A percentile compares a stretch with the other conserved stretches of the same genome.
These are phyloP conservation scores for Melieria crassipennis DNA, from an alignment of 2,888 invertebrate genomes.

Conservation along the genomic window DNA sequence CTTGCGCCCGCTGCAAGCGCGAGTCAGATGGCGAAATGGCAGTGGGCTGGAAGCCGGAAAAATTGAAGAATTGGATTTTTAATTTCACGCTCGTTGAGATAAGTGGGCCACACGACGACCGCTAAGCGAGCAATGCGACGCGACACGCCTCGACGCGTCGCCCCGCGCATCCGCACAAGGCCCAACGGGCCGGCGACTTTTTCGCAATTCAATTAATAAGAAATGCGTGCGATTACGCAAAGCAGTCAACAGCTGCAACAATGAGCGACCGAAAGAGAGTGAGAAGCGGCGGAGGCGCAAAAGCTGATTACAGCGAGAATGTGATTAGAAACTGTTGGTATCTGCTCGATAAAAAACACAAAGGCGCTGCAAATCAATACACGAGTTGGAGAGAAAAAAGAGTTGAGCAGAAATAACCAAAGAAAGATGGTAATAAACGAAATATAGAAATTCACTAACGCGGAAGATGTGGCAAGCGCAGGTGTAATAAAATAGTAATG, in stretches of 20 bases:
- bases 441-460: no score
- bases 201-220: slow-evolving; percentile 20
- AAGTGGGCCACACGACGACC: slow-evolving; percentile 27
- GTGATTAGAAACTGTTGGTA: background rate
- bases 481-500: background rate
- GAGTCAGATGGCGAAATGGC: no score
- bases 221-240: slow-evolving; percentile 26
- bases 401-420: no score
- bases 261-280: background rate
- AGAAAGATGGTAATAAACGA: no score
- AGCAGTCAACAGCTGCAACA: background rate
- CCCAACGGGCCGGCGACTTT: slow-evolving; percentile 10
- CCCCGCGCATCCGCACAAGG: background rate
- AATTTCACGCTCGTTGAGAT: slow-evolving; percentile 37
- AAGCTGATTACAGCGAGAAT: background rate
- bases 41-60: slow-evolving; percentile 30
- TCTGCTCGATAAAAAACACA: no score
- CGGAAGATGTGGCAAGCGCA: no score
- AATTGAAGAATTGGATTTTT: slow-evolving; percentile 32
- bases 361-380: no score
- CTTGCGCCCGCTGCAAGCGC: no score
- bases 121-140: background rate
- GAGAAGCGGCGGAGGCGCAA: background rate
- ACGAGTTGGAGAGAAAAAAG: no score
- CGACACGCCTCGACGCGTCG: background rate